These are phyloP conservation scores for Rhinogobius similis DNA, from an alignment of 2,113 vertebrate genomes.

Conservation along the genomic window DNA sequence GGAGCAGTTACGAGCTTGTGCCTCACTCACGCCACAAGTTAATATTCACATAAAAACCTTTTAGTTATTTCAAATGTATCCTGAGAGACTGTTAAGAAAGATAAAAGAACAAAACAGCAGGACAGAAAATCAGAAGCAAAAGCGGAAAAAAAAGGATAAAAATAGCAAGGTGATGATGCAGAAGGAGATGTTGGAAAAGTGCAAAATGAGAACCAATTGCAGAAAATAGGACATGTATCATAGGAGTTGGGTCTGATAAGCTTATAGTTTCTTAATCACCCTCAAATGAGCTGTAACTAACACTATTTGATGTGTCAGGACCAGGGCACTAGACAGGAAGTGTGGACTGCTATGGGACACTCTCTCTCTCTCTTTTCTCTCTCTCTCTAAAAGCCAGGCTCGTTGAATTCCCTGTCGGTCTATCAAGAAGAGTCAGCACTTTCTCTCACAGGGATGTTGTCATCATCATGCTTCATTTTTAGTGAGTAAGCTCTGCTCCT, in stretches of 20 bases:
- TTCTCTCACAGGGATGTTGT: slow-evolving; percentile 7
- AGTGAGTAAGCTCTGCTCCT: neutral
- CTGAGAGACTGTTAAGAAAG: neutral
- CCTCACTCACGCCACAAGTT: no score
- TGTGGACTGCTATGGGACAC: slow-evolving; percentile 40
- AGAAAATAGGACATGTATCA: neutral
- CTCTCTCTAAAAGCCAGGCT: slow-evolving; percentile 26
- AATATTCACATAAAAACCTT: neutral
- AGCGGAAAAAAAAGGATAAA: neutral
- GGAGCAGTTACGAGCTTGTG: no score
- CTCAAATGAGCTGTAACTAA: slow-evolving; percentile 30
- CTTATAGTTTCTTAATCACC: neutral
- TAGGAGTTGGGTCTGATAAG: neutral
- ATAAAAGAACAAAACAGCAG: neutral
- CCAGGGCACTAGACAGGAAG: slow-evolving; percentile 45
- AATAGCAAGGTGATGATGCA: neutral
- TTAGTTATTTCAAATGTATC: neutral
- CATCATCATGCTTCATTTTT: slow-evolving; percentile 18
- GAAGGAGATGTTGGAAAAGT: neutral
- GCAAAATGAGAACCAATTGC: neutral
- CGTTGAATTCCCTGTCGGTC: slow-evolving; percentile 7
- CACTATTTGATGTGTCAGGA: slow-evolving; percentile 22
- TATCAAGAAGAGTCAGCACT: slow-evolving; percentile 44
- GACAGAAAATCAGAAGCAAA: neutral
- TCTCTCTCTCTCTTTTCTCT: slow-evolving; percentile 10